These are phyloP conservation scores for Dendrocincla fuliginosa DNA, from an alignment of 2,797 vertebrate genomes.

Conservation along the genomic window DNA sequence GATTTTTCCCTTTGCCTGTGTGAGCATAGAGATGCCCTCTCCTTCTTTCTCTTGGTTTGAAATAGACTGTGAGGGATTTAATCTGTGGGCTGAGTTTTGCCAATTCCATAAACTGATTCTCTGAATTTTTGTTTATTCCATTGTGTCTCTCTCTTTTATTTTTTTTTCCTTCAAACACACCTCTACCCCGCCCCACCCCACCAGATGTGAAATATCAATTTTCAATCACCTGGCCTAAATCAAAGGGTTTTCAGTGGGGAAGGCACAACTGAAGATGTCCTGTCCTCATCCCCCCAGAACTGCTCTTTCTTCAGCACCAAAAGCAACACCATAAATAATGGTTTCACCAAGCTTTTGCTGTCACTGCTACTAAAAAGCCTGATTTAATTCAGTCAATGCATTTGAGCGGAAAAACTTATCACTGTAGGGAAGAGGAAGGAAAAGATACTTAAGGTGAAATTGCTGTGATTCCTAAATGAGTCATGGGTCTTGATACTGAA, in stretches of 20 bases:
- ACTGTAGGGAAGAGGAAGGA: not conserved
- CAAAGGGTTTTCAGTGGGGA: slow-evolving; percentile 63
- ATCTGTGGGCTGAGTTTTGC: slow-evolving; percentile 68
- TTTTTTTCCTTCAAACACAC: not conserved
- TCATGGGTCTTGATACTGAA: not conserved
- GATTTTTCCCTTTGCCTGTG: not conserved
- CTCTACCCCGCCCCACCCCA: fast-evolving
- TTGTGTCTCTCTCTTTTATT: not conserved
- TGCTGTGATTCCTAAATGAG: not conserved
- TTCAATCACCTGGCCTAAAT: slow-evolving; percentile 79
- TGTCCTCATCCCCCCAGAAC: not conserved
- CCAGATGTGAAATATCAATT: slow-evolving; percentile 79
- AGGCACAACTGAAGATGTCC: not conserved
- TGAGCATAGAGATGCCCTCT: not conserved
- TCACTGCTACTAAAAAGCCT: not conserved
- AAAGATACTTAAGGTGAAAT: not conserved
- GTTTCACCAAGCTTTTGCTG: not conserved
- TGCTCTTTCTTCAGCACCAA: not conserved
- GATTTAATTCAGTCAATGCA: not conserved
- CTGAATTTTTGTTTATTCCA: slow-evolving; percentile 66
- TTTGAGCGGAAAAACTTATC: not conserved
- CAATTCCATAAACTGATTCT: slow-evolving; percentile 77
- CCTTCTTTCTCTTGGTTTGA: not conserved
- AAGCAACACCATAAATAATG: not conserved
- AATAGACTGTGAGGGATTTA: slow-evolving; percentile 61